Evolutionary conservation across 2,888 invertebrate genomes (phyloP).

Genomic region (Ophion slaviceki): DNA sequence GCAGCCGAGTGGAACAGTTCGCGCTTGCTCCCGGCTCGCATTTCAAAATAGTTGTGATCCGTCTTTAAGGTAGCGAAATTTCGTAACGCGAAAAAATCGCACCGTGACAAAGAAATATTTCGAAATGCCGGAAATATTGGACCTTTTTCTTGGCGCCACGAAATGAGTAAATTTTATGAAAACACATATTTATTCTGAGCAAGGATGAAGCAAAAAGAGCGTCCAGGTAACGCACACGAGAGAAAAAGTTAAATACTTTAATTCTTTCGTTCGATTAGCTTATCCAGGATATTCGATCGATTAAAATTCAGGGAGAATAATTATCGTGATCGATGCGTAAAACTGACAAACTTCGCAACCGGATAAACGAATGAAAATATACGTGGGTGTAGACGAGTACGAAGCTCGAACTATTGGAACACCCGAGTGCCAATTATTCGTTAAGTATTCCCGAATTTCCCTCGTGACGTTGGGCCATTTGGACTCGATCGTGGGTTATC

Average conservation of each 20-base stretch:
- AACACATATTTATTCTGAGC: neutral
- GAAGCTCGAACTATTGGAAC: slow-evolving; percentile 6
- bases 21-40: slow-evolving; percentile 63
- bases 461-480: slow-evolving; percentile 20
- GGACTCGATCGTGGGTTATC: slow-evolving; percentile 19
- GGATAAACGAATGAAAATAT: neutral
- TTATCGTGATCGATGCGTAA: slow-evolving; percentile 3
- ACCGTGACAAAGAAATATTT: neutral
- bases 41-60: neutral
- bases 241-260: neutral
- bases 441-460: slow-evolving; percentile 21
- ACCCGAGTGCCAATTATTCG: slow-evolving; percentile 7
- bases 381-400: neutral
- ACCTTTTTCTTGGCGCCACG: neutral
- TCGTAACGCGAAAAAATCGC: neutral
- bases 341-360: neutral
- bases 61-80: neutral
- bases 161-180: neutral
- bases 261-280: neutral
- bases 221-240: neutral
- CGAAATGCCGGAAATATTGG: neutral
- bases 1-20: slow-evolving; percentile 76
- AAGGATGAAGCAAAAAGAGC: neutral
- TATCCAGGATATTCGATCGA: neutral
- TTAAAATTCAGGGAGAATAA: neutral